phyloP scores from a whole-genome alignment of 2,113 vertebrate species.

The Ifrita kowaldi region DNA sequence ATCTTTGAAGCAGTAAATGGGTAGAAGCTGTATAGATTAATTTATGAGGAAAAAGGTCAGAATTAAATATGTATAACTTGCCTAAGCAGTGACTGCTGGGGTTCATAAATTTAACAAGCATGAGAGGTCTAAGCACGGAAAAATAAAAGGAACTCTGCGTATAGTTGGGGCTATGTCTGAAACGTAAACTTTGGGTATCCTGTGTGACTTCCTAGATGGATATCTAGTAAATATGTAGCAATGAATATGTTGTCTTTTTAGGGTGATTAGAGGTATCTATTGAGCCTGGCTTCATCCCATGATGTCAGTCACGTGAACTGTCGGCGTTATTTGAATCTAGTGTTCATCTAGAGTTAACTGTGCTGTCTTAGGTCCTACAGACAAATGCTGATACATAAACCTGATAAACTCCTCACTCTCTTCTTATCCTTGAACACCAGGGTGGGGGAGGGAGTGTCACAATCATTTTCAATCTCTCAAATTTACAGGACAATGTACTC shows the following conservation, averaged over 20 bases:
- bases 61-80: not conserved
- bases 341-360: not conserved
- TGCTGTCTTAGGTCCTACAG: not conserved
- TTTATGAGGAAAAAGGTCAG: not conserved
- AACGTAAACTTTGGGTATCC: not conserved
- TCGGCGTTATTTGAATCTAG: not conserved
- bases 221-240: not conserved
- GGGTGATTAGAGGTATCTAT: not conserved
- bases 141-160: not conserved
- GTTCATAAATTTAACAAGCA: not conserved
- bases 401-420: not conserved
- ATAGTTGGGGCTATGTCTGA: not conserved
- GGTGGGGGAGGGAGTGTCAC: not conserved
- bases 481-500: not conserved
- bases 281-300: not conserved
- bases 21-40: not conserved
- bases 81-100: not conserved
- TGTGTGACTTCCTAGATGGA: accelerated
- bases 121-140: not conserved
- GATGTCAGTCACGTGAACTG: not conserved
- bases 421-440: not conserved
- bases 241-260: not conserved
- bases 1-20: not conserved
- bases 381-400: not conserved
- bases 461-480: not conserved